Base-by-base conservation (phyloP, 2,888 invertebrate genomes). In the Atrina japonica region DNA sequence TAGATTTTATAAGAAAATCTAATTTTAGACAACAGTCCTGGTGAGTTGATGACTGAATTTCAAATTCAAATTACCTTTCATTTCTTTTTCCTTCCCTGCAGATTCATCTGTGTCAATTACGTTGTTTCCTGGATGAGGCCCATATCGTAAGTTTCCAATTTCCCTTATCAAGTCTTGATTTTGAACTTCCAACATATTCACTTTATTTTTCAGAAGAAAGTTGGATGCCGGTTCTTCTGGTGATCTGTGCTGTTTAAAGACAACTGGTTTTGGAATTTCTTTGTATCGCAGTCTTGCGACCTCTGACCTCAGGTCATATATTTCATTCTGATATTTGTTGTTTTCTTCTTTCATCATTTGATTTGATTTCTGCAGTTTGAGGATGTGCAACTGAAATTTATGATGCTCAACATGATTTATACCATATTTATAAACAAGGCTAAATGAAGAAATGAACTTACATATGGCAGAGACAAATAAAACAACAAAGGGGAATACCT, bases 241-340 rank as follows among this genome's bases (percentile, higher is more conserved):
- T 9, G 47, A 14, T 21, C 23, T 30, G 5, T 7, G 6, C 11
- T 35, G 6, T 11, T 35, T 35, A 5, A 35, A 7, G 35, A 11
- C 35, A 11, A 35, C 11, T 35, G 35, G 35, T 11, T 35, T 5
- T 21, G 47, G 49, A 61, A n/a, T 23, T 18, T 29, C 21, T 27
- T 45, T 60, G 29, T 60, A 60, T 21, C 47, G 43, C 29, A 60
- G 21, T 47, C 30, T 43, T 25, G 25, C 45, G 27, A 60, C 45
- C 60, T 47, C 60, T 60, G 60, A 60, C 25, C 60, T 43, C 16
- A 60, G 47, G 29, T 60, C 60, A 45, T 27, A 43, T 1, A 60
- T 45, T 47, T 60, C 60, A 60, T 60, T 60, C n/a, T 47, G 43
- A 29, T 27, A 43, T 2, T 27, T 47, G 16, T 60, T 60, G 2